Evolutionary conservation across 2,888 invertebrate genomes (phyloP), one percentile per base, ranked within the genome.

Genomic region (Trimorus sp.): DNA sequence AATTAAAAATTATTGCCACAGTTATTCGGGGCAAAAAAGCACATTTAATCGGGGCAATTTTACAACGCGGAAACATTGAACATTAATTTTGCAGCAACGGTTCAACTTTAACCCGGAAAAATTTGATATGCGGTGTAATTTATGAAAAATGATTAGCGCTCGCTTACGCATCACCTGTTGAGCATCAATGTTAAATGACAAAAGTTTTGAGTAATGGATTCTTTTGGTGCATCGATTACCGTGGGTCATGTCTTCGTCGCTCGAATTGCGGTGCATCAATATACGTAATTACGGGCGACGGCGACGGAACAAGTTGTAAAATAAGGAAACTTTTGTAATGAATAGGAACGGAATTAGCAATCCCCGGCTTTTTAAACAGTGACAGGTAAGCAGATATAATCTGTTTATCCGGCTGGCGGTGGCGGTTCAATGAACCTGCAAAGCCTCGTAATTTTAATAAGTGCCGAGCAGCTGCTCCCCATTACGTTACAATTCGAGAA

Each of bases 191-290:
- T 69, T 70, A 77, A 80, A 66, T 63, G 77, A 62, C 74, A 70
- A 77, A 79, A 83, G 77, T 78, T 80, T 66, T 66, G 76, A 79
- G 77, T 77, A 83, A 83, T 79, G 69, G 71, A 71, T 71, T 79
- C 75, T 71, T 71, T 59, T 38, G 58, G 68, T 68, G 68, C 56
- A 82, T 75, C 71, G 71, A 82, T 82, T 78, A 82, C 58, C 59
- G 60, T 37, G 14, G 68, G 68, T 73, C 66, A 68, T 69, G 63
- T 77, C 69, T 63, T n/a, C 54, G 73, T 56, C n/a, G 58, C 42
- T 58, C 48, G 26, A 68, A 74, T 74, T 74, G 74, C 66, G 36
- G 48, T 26, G 65, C 78, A 70, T 78, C 78, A 71, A 79, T 82
- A 68, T 76, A 79, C 62, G 82, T 75, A 79, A 82, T 82, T 78